These are phyloP conservation scores for Drosophila lacicola DNA, from an alignment of 2,888 invertebrate genomes.

Conservation along the genomic window DNA sequence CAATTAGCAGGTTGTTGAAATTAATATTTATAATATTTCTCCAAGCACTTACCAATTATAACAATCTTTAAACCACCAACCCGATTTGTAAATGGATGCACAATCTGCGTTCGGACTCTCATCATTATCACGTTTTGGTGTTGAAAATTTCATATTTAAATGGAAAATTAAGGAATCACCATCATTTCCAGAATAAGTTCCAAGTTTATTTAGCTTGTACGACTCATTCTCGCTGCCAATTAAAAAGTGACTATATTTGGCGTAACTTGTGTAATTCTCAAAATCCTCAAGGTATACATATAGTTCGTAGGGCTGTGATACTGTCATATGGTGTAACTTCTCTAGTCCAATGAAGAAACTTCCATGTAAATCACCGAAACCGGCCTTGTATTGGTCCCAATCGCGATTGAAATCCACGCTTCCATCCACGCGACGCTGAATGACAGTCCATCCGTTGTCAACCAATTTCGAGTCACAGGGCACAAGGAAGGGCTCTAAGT, in stretches of 20 bases:
- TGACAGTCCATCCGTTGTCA: slow-evolving; percentile 86
- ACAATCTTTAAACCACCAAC: slow-evolving; percentile 89
- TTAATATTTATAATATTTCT: background rate
- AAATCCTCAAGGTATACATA: slow-evolving; percentile 88
- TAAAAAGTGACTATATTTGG: slow-evolving; percentile 88
- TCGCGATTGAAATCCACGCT: slow-evolving; percentile 87
- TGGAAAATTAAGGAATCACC: slow-evolving; percentile 87
- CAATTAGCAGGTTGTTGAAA: background rate
- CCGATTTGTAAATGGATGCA: slow-evolving; percentile 88
- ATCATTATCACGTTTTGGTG: slow-evolving; percentile 85
- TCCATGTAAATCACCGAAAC: slow-evolving; percentile 89
- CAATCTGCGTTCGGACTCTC: slow-evolving; percentile 79
- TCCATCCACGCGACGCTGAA: slow-evolving; percentile 87
- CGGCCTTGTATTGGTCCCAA: slow-evolving; percentile 88
- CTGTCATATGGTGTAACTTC: slow-evolving; percentile 86
- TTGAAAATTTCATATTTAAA: slow-evolving; percentile 86
- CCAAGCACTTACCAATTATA: background rate
- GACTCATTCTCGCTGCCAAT: slow-evolving; percentile 88
- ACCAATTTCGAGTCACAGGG: slow-evolving; percentile 84
- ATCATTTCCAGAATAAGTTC: slow-evolving; percentile 87
- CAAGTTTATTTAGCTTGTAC: slow-evolving; percentile 88
- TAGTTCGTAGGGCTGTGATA: slow-evolving; percentile 85
- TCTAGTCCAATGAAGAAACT: slow-evolving; percentile 90
- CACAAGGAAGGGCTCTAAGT: slow-evolving; percentile 86
- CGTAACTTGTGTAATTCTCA: slow-evolving; percentile 86